These are phyloP conservation scores for Polydrusus pterygomalis DNA, from an alignment of 2,888 invertebrate species.

Conservation along the genomic window DNA sequence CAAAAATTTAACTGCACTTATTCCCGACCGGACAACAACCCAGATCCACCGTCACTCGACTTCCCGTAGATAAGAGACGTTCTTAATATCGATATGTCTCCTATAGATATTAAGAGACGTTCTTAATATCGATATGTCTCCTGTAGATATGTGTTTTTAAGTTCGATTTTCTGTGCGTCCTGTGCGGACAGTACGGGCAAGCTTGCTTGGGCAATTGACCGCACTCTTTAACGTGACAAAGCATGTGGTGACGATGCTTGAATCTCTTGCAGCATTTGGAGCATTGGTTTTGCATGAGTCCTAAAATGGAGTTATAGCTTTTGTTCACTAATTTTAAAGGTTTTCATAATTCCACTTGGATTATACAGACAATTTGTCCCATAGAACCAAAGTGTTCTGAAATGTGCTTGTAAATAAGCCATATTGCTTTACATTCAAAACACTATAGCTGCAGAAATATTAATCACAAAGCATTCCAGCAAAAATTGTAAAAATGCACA, in stretches of 20 bases:
- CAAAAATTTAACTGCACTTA: too few relatives aligned
- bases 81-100: conserved; percentile 38
- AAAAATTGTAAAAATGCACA: too few relatives aligned
- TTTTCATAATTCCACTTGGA: not conserved
- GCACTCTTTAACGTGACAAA: conserved; percentile 72
- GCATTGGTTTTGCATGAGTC: conserved; percentile 23
- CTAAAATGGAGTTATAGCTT: conserved; percentile 10
- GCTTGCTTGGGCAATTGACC: conserved; percentile 75
- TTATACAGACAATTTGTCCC: too few relatives aligned
- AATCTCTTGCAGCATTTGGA: conserved; percentile 55
- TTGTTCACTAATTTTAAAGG: not conserved
- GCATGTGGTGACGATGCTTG: conserved; percentile 73
- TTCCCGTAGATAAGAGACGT: not conserved
- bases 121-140: conserved; percentile 38
- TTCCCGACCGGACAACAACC: too few relatives aligned
- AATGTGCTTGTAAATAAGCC: too few relatives aligned
- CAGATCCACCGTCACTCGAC: not conserved
- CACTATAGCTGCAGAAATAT: too few relatives aligned
- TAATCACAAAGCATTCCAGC: too few relatives aligned
- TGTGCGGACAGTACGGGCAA: conserved; percentile 73
- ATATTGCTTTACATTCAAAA: too few relatives aligned
- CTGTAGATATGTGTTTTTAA: conserved; percentile 56
- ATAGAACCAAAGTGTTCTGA: too few relatives aligned
- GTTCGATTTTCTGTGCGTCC: conserved; percentile 60
- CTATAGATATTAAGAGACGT: conserved; percentile 52